Base-by-base conservation (phyloP, 1,140 invertebrate species). In the Drosophila biarmipes region DNA sequence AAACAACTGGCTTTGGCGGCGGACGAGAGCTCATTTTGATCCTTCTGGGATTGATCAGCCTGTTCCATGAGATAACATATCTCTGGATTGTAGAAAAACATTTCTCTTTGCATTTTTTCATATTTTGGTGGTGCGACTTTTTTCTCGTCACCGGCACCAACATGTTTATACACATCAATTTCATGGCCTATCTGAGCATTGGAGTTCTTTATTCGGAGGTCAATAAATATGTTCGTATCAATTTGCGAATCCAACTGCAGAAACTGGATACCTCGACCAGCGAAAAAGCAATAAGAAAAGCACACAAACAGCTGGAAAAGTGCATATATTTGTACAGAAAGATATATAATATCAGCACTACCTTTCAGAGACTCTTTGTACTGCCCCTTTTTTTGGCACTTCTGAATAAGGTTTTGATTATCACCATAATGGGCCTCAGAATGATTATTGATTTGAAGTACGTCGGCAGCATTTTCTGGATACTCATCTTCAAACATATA, bases 261-360 rank as follows among this genome's bases (percentile, higher is more conserved):
- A 12, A 5, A 0, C 10, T 86, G 4, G 12, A 54, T 2, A n/a
- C 19, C 6, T 11, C 53, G 0, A 4, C 37, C 4, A 61, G 31
- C 29, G 29, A 54, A 1, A 8, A 29, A 1, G 31, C 67, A 7
- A 29, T 46, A 2, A 56, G 24, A 40, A 49, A 4, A 0, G 37
- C 48, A 0, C 19, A 17, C 2, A 11, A 27, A 2, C 38, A 24
- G 0, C 19, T 87, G 38, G 42, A 69, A 4, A 73, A 79, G n/a
- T 87, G 75, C 27, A 10, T 82, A 6, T 29, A 51, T n/a, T 46
- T 87, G 4, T 89, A 87, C 17, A 34, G 59, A 12, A 78, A 73
- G 12, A 73, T 87, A 7, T 54, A 63, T 4, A 21, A 43, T 6
- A 24, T 73, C 21, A 52, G 40, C 5, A 8, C 11, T 6, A 10